Evolutionary conservation across 2,888 invertebrate genomes (phyloP).

Genomic region (Leucophora obtusa): DNA sequence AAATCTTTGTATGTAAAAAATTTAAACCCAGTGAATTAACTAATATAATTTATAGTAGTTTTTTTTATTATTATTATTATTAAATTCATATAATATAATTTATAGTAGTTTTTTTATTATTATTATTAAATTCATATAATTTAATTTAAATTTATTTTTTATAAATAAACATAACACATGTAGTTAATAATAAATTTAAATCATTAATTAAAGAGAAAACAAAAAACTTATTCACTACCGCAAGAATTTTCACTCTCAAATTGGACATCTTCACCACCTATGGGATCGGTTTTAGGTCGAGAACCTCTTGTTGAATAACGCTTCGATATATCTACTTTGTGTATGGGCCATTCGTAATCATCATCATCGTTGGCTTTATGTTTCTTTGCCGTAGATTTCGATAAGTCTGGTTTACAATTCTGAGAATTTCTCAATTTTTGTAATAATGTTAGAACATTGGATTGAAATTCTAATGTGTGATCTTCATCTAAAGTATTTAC

Average conservation of each 20-base stretch:
- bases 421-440: constrained; percentile 46
- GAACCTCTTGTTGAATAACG: background rate
- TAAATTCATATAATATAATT: too few species aligned
- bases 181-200: background rate
- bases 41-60: too few species aligned
- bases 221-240: constrained; percentile 29
- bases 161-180: too few species aligned
- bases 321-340: background rate
- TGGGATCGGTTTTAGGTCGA: constrained; percentile 19
- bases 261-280: constrained; percentile 5
- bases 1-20: too few species aligned
- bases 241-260: constrained; percentile 13
- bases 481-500: constrained; percentile 41
- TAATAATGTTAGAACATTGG: constrained; percentile 36
- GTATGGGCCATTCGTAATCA: background rate
- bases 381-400: constrained; percentile 1
- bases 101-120: too few species aligned
- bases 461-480: constrained; percentile 49
- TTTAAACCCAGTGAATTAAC: too few species aligned
- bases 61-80: too few species aligned
- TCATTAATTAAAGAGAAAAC: background rate
- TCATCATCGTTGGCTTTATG: background rate
- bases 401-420: background rate
- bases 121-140: too few species aligned
- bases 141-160: too few species aligned